phyloP scores from a whole-genome alignment of 2,888 invertebrate species.

The Steromphala cineraria region DNA sequence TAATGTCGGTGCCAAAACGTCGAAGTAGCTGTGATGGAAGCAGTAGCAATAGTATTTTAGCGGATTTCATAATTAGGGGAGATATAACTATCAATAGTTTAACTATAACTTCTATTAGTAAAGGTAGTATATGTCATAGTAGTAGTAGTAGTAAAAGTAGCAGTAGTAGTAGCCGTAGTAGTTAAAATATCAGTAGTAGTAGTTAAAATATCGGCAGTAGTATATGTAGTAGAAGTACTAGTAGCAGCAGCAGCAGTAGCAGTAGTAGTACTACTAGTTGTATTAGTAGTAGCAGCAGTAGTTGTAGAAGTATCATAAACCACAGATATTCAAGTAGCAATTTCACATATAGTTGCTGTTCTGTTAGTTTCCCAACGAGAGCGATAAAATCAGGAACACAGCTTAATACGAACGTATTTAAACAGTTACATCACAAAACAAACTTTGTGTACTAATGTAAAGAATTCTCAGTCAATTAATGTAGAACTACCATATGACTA shows the following conservation, averaged over 20 bases:
- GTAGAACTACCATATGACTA: too few relatives aligned
- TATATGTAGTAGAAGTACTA: conserved; percentile 15
- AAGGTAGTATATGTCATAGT: not conserved
- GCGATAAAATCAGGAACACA: too few relatives aligned
- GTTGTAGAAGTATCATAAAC: not conserved
- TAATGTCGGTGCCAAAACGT: too few relatives aligned
- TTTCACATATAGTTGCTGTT: conserved; percentile 6
- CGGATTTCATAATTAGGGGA: too few relatives aligned
- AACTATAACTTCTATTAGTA: too few relatives aligned
- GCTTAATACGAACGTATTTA: too few relatives aligned
- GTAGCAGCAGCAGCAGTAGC: conserved; percentile 18
- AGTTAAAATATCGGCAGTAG: not conserved
- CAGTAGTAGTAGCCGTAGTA: not conserved
- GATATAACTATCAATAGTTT: too few relatives aligned
- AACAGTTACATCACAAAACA: not conserved
- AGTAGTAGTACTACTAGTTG: conserved; percentile 23
- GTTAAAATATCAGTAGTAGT: not conserved
- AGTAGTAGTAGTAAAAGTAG: conserved; percentile 16
- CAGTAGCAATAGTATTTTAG: too few relatives aligned
- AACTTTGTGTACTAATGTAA: too few relatives aligned
- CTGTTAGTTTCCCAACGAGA: not conserved
- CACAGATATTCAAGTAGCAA: not conserved
- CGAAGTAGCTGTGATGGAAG: too few relatives aligned
- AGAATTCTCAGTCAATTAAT: too few relatives aligned
- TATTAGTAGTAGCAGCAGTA: conserved; percentile 25